phyloP scores from a whole-genome alignment of 1,140 invertebrate species.

The Trichonephila inaurata region DNA sequence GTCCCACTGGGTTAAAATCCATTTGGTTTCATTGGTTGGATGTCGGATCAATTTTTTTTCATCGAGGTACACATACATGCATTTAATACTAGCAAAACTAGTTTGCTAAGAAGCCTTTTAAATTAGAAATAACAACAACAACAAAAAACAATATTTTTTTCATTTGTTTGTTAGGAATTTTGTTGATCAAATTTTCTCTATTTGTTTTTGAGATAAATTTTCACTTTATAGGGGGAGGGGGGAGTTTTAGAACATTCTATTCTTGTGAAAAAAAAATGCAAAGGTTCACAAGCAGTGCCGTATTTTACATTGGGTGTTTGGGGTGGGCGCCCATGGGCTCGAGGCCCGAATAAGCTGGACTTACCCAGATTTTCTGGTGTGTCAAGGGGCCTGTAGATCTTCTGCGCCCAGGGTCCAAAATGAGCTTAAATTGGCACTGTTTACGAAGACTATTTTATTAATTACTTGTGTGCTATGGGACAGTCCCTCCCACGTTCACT shows the following conservation, averaged over 20 bases:
- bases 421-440: too few species aligned
- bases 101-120: not conserved
- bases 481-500: too few species aligned
- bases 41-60: not conserved
- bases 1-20: not conserved
- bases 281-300: too few species aligned
- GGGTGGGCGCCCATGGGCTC: too few species aligned
- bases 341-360: too few species aligned
- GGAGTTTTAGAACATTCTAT: too few species aligned
- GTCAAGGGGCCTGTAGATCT: too few species aligned
- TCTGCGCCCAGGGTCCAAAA: too few species aligned
- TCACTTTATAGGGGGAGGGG: not conserved
- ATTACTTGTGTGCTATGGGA: not conserved
- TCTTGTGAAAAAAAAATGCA: too few species aligned
- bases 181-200: not conserved
- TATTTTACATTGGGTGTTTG: too few species aligned
- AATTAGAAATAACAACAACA: not conserved
- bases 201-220: not conserved
- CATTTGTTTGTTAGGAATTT: not conserved
- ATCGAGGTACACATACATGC: not conserved
- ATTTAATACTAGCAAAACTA: not conserved
- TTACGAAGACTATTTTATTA: not conserved
- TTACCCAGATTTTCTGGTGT: too few species aligned
- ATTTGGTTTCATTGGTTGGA: not conserved
- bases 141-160: not conserved